Evolutionary conservation across 2,888 invertebrate species (phyloP).

Genomic region (Agrilus cyanescens): DNA sequence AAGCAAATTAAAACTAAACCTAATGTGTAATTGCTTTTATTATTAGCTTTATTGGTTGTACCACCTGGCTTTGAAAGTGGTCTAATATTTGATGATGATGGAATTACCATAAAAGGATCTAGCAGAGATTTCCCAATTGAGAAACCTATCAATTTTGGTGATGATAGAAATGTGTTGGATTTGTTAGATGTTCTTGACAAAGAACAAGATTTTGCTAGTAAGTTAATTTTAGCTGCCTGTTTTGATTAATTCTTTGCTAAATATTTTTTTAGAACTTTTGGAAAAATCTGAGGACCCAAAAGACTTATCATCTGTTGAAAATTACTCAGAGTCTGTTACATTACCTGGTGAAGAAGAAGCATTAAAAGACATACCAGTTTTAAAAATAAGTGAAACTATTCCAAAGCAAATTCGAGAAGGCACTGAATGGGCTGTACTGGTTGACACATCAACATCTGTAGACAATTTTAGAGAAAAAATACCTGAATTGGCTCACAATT

Average conservation of each 20-base stretch:
- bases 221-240: slow-evolving; percentile 5
- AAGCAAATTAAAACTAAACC: not conserved
- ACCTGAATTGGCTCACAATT: slow-evolving; percentile 73
- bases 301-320: slow-evolving; percentile 14
- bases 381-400: slow-evolving; percentile 52
- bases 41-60: slow-evolving; percentile 30
- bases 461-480: slow-evolving; percentile 68
- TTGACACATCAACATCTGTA: slow-evolving; percentile 73
- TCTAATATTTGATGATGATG: slow-evolving; percentile 45
- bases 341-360: slow-evolving; percentile 28
- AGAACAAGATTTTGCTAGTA: slow-evolving; percentile 48
- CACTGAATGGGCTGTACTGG: slow-evolving; percentile 79
- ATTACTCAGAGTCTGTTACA: slow-evolving; percentile 11
- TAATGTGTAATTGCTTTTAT: slow-evolving; percentile 1
- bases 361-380: slow-evolving; percentile 42
- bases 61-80: slow-evolving; percentile 59
- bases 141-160: slow-evolving; percentile 7
- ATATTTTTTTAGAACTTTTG: slow-evolving; percentile 15
- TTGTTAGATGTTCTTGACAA: slow-evolving; percentile 49
- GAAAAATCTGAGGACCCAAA: slow-evolving; percentile 10
- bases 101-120: slow-evolving; percentile 36
- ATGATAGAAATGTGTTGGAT: slow-evolving; percentile 37
- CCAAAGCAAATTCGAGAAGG: slow-evolving; percentile 23
- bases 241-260: not conserved
- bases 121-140: slow-evolving; percentile 14